These are phyloP conservation scores for Watersipora subatra DNA, from an alignment of 1,140 invertebrate species.

Conservation along the genomic window DNA sequence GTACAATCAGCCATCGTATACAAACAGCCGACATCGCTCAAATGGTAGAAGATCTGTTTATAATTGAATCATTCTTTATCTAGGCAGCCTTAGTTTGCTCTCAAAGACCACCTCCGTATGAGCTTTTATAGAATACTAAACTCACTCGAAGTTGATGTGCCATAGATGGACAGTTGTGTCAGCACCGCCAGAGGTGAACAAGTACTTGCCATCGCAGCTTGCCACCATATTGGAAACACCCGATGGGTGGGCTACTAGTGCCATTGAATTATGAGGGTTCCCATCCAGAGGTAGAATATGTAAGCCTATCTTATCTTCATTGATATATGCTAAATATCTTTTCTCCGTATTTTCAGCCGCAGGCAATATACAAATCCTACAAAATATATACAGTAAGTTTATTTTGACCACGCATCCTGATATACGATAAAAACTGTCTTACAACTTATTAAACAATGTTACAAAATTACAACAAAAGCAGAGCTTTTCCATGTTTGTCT, in stretches of 20 bases:
- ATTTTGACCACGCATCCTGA: background rate
- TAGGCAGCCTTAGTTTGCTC: too few species aligned
- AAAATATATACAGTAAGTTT: background rate
- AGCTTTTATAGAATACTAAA: too few species aligned
- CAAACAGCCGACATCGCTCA: too few species aligned
- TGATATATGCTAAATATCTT: constrained; percentile 50
- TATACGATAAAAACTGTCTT: constrained; percentile 2
- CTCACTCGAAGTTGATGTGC: constrained; percentile 47
- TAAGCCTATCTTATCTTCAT: constrained; percentile 52
- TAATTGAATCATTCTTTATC: too few species aligned
- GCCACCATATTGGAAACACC: constrained; percentile 33
- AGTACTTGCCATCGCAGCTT: constrained; percentile 39
- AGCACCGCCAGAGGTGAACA: constrained; percentile 48
- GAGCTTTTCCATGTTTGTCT: too few species aligned
- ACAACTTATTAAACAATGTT: background rate
- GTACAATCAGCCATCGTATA: too few species aligned
- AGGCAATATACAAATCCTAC: constrained; percentile 21
- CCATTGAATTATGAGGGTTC: constrained; percentile 56
- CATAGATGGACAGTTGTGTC: constrained; percentile 49
- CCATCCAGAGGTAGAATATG: constrained; percentile 55
- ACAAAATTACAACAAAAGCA: background rate
- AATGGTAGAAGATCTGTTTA: too few species aligned
- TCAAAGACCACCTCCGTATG: too few species aligned
- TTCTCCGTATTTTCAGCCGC: constrained; percentile 20
- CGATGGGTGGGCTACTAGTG: constrained; percentile 51